phyloP scores from a whole-genome alignment of 2,113 vertebrate species.

The Rana temporaria region DNA sequence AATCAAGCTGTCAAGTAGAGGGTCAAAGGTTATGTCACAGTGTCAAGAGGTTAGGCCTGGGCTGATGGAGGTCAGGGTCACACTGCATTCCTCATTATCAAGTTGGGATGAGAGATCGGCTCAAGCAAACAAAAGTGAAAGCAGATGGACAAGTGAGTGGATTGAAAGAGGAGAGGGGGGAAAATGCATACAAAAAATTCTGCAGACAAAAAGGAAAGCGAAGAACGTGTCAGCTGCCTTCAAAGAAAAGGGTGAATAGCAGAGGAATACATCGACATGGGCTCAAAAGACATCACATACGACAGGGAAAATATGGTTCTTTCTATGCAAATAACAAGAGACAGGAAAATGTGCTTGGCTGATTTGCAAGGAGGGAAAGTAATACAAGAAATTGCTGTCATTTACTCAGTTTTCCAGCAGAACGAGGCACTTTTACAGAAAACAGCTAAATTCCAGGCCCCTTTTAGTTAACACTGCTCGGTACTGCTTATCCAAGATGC shows the following conservation, averaged over 20 bases:
- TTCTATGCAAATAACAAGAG: slow-evolving; percentile 68
- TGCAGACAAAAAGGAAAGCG: slow-evolving; percentile 90
- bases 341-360: slow-evolving; percentile 53
- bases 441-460: slow-evolving; percentile 11
- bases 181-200: slow-evolving; percentile 76
- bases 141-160: slow-evolving; percentile 93
- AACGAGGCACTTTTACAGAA: slow-evolving; percentile 20
- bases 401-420: slow-evolving; percentile 48
- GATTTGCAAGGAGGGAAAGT: slow-evolving; percentile 46
- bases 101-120: slow-evolving; percentile 97
- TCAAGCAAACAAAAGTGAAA: slow-evolving; percentile 98
- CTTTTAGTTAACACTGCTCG: slow-evolving; percentile 24
- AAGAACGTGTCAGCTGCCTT: slow-evolving; percentile 95
- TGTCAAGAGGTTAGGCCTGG: slow-evolving; percentile 94
- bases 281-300: slow-evolving; percentile 72
- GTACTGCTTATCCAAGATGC: slow-evolving; percentile 14
- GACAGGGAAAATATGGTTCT: slow-evolving; percentile 75
- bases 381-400: slow-evolving; percentile 53
- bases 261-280: slow-evolving; percentile 76
- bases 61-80: slow-evolving; percentile 99
- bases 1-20: slow-evolving; percentile 99
- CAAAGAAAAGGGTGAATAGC: slow-evolving; percentile 86
- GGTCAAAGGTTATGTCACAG: slow-evolving; percentile 89
- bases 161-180: slow-evolving; percentile 80
- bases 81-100: slow-evolving; percentile 99